Base-by-base conservation (phyloP, 2,797 vertebrate genomes). In the Toxotes lorentzi region DNA sequence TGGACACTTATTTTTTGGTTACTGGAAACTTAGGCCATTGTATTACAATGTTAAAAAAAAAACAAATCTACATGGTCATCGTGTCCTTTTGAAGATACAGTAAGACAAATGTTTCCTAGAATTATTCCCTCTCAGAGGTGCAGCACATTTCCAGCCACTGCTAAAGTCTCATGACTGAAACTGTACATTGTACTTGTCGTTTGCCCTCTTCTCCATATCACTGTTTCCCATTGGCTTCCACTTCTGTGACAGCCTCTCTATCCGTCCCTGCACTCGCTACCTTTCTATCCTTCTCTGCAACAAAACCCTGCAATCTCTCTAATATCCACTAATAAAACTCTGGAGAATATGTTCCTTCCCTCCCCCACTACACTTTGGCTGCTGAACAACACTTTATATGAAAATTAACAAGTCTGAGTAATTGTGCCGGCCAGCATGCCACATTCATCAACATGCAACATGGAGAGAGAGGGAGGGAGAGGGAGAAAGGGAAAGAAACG, bases 321-420 rank as follows among this genome's bases (percentile, higher is more conserved):
- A 57, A 75, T 74, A 81, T 51, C 30, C 59, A 60, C 21, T 14
- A 64, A 76, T 76, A 68, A 62, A 74, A 66, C 53, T 34, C 69
- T 23, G 34, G 43, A 72, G 56, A 87, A 75, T 45, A 70, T 58
- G 76, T 59, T 53, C 61, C 45, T 30, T 53, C 14, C 48, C 53
- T 72, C 56, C 61, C 23, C 67, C 16, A 5, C 43, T 3, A 50
- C 45, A 63, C 70, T 68, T 68, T 50, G 48, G 56, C 76, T 67
- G 61, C 57, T 34, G 41, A 71, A 48, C 35, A 10, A 50, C 71
- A 78, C 58, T 79, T 83, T 57, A 61, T 62, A 71, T 81, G 62
- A 86, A 88, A 73, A 88, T 77, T 50, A 87, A 70, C 34, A 57
- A 63, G 61, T 83, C n/a, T 76, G 75, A 76, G 62, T 57, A 69